Evolutionary conservation across 2,888 invertebrate species (phyloP).

Genomic region (Andrena praecox): DNA sequence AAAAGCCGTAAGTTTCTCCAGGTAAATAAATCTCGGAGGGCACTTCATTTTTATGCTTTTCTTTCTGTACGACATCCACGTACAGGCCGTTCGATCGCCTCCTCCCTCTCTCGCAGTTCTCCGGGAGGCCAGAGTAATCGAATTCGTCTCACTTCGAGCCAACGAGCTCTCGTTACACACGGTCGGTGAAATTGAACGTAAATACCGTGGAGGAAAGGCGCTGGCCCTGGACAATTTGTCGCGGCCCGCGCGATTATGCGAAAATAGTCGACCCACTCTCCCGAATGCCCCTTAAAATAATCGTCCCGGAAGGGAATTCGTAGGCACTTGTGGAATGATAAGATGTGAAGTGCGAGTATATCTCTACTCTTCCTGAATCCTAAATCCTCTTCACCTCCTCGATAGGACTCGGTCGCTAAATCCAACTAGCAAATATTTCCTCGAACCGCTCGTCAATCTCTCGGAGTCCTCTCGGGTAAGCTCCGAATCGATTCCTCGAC

Average conservation of each 20-base stretch:
- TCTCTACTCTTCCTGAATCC: background rate
- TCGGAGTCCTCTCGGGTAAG: background rate
- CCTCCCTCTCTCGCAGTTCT: conserved; percentile 17
- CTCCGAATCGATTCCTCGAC: background rate
- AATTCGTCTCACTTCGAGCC: conserved; percentile 68
- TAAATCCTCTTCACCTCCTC: too few relatives aligned
- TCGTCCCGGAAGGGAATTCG: background rate
- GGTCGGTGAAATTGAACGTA: conserved; percentile 67
- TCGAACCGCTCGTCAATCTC: background rate
- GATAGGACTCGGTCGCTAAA: background rate
- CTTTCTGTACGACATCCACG: conserved; percentile 65
- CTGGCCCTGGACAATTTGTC: conserved; percentile 31
- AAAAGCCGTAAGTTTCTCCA: conserved; percentile 54
- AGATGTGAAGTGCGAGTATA: background rate
- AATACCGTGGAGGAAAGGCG: conserved; percentile 44
- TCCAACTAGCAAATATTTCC: background rate
- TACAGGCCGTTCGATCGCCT: conserved; percentile 66
- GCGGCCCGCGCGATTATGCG: conserved; percentile 47
- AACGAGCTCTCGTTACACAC: conserved; percentile 70
- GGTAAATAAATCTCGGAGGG: conserved; percentile 61
- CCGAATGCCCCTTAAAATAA: background rate
- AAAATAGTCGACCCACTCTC: conserved; percentile 23
- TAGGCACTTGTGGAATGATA: background rate
- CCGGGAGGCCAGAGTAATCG: conserved; percentile 47
- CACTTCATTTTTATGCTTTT: conserved; percentile 62